Evolutionary conservation across 2,888 invertebrate genomes (phyloP), one percentile per base, ranked within the genome.

Genomic region (Lithophane semibrunnea): DNA sequence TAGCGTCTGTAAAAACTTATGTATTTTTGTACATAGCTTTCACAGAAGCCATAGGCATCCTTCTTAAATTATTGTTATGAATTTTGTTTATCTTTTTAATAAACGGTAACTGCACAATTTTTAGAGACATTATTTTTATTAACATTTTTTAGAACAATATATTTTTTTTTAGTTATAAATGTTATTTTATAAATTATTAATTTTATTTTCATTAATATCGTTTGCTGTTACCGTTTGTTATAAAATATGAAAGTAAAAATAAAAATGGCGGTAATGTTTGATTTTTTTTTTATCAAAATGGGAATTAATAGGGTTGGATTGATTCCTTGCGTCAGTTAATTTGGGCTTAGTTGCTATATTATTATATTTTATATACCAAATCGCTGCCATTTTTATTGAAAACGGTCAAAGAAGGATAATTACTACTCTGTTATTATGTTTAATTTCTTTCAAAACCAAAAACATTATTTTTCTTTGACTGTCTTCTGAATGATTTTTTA

Each of bases 241-340:
- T 13, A 68, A 69, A 64, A 44, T 73, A 60, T 44, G 12, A 24
- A 54, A 64, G 7, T 24, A 52, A 67, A 21, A 75, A 77, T 79
- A 66, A 78, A 79, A 78, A 72, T 75, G 70, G 76, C 66, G 75
- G 78, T 69, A 8, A 56, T 29, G 13, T 29, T 60, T 58, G 16
- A 37, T 52, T 29, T 7, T 73, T 67, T 81, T 71, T 65, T 79
- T 67, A 63, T 68, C 73, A 68, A 79, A 84, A 78, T 75, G 80
- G 88, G 92, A 91, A 92, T 93, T 90, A 86, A 84, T 89, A 88
- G 92, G 93, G 93, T 93, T 93, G 93, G 93, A 91, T 86, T 91
- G 82, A 92, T 93, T 92, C 92, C 90, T 89, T 82, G 76, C 75
- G 10, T 54, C 8, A 18, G 10, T 18, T 58, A 58, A 24, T 73